These are phyloP conservation scores for Agonopterix subpropinquella DNA, from an alignment of 2,888 invertebrate species.

Conservation along the genomic window DNA sequence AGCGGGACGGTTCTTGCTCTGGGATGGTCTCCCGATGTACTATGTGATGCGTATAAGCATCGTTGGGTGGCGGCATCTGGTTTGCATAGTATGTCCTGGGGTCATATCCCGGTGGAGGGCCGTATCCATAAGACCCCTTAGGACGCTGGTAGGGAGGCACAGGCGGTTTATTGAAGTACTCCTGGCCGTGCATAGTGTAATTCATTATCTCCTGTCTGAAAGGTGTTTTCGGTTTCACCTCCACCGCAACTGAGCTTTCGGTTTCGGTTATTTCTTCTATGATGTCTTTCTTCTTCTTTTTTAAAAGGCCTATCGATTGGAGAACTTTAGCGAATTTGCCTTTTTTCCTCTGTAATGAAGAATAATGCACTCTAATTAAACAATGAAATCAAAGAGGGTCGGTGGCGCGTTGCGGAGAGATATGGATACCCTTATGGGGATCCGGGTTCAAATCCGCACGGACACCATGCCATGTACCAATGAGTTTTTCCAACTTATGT, in stretches of 20 bases:
- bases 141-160: constrained; percentile 15
- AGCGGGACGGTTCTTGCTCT: constrained; percentile 9
- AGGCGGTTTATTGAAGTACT: constrained; percentile 39
- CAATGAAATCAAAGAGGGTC: too few species aligned
- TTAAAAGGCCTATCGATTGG: constrained; percentile 39
- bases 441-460: too few species aligned
- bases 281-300: constrained; percentile 44
- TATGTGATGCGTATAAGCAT: constrained; percentile 6
- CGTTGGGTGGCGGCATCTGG: background rate
- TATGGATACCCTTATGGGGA: too few species aligned
- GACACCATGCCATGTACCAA: too few species aligned
- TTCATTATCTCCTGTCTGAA: constrained; percentile 47
- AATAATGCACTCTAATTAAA: background rate
- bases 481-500: too few species aligned
- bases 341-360: constrained; percentile 34
- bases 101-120: constrained; percentile 9
- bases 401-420: too few species aligned
- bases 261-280: constrained; percentile 46
- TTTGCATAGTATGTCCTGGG: constrained; percentile 9
- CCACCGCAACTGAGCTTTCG: constrained; percentile 35
- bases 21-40: constrained; percentile 8
- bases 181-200: constrained; percentile 48
- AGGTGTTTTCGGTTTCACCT: constrained; percentile 28
- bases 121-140: constrained; percentile 5
- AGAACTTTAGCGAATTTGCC: constrained; percentile 43